Evolutionary conservation across 2,888 invertebrate species (phyloP), one percentile per base, ranked within the genome.

Genomic region (Koerneria pararmatus): DNA sequence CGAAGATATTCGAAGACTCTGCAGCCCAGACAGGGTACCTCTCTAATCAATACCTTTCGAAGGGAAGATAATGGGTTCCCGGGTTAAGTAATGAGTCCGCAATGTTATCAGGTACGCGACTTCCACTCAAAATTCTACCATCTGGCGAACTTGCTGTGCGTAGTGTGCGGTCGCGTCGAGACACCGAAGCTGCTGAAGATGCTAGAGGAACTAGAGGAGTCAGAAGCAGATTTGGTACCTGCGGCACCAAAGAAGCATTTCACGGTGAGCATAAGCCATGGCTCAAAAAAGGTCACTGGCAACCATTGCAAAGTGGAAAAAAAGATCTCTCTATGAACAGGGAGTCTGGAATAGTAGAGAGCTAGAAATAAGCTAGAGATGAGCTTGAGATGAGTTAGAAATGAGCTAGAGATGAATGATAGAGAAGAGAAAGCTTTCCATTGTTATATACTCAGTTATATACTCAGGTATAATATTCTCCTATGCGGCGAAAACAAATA

Each of bases 101-200:
- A 35, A n/a, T 11, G n/a, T 41, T 63, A 62, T 32, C 59, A 72
- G 72, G 69, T 91, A 5, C 88, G 88, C 74, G 86, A 88, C 19
- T 95, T 90, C 83, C 93, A 94, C 84, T 89, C 89, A 77, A 88
- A 90, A 70, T 93, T 91, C 85, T 95, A 94, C 84, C 87, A 92
- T 29, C 89, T 93, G 1, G 91, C 92, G 84, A 95, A 95, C 84
- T 85, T 93, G 67, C 90, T 90, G 69, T 86, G 93, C 2, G 89
- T 93, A 64, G 89, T 93, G 62, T 89, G 90, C 19, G 93, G 93
- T 0, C 35, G 90, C 85, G 89, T 93, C 24, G 88, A 83, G 24
- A 78, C 83, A 34, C 77, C 88, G 19, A 88, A 90, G 78, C 89
- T 93, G 2, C 91, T 93, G 79, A 86, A 88, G 77, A 89, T 89